A percentile compares a stretch with the other conserved stretches of the same genome.
Evolutionary conservation across 2,888 invertebrate species (phyloP).

Genomic region (Chrysodeixis includens): DNA sequence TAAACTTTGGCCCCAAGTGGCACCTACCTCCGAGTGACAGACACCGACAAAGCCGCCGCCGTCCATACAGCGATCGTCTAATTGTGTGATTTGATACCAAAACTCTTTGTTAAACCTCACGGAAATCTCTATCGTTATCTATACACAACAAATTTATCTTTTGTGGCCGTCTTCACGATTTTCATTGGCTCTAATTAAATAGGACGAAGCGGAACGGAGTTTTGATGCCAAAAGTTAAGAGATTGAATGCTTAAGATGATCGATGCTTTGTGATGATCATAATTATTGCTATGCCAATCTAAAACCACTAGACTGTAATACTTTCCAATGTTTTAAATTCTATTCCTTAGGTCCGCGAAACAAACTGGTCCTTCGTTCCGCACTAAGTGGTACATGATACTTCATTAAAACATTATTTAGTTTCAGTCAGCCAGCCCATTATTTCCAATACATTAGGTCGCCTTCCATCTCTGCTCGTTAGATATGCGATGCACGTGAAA

Average conservation of each 20-base stretch:
- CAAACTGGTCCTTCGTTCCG: neutral
- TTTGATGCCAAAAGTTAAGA: conserved; percentile 49
- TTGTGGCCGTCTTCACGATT: conserved; percentile 73
- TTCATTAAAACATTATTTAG: neutral
- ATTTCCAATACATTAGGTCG: neutral
- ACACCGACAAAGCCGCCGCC: conserved; percentile 85
- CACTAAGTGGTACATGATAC: neutral
- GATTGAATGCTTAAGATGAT: conserved; percentile 36
- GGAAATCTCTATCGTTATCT: conserved; percentile 85
- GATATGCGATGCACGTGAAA: neutral
- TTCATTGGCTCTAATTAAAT: conserved; percentile 70
- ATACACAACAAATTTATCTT: conserved; percentile 82
- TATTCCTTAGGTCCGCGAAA: neutral
- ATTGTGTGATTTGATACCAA: conserved; percentile 89
- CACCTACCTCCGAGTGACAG: conserved; percentile 76
- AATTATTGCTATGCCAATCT: conserved; percentile 33
- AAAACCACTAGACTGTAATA: neutral
- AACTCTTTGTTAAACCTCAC: conserved; percentile 84
- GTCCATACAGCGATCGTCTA: conserved; percentile 84
- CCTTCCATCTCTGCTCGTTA: neutral
- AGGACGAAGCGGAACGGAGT: conserved; percentile 59
- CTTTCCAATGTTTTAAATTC: neutral
- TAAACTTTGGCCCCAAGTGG: conserved; percentile 61
- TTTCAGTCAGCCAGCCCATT: neutral
- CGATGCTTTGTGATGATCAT: conserved; percentile 25